These are phyloP conservation scores for Schrankia costaestrigalis DNA, from an alignment of 2,888 invertebrate species.

Conservation along the genomic window DNA sequence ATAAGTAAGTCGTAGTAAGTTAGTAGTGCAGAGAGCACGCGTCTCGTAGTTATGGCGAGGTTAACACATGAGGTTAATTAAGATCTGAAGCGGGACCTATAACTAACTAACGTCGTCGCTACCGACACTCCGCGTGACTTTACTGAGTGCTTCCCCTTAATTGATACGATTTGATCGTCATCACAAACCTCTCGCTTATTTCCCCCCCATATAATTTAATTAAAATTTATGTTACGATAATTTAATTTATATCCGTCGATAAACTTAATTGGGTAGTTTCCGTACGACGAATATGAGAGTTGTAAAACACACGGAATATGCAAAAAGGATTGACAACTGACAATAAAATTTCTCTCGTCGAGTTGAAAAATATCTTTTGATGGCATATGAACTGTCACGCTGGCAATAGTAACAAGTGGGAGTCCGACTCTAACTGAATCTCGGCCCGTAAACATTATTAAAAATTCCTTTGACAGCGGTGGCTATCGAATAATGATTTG, in stretches of 20 bases:
- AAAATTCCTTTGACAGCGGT: conserved; percentile 74
- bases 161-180: conserved; percentile 74
- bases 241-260: conserved; percentile 39
- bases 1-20: conserved; percentile 58
- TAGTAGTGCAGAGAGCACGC: conserved; percentile 49
- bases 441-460: conserved; percentile 67
- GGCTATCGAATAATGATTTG: conserved; percentile 73
- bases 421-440: conserved; percentile 53
- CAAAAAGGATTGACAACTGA: conserved; percentile 48
- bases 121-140: conserved; percentile 56
- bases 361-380: conserved; percentile 42
- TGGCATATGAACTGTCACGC: conserved; percentile 36
- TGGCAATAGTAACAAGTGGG: conserved; percentile 48
- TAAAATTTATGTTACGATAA: conserved; percentile 49
- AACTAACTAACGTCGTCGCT: conserved; percentile 60
- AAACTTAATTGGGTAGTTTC: conserved; percentile 33
- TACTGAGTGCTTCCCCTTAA: conserved; percentile 65
- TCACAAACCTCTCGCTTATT: conserved; percentile 56
- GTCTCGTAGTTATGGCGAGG: conserved; percentile 65
- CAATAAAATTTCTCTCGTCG: conserved; percentile 39
- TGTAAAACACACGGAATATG: conserved; percentile 39
- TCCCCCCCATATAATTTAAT: conserved; percentile 54
- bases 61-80: conserved; percentile 78
- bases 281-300: conserved; percentile 9
- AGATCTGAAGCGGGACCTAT: conserved; percentile 69